Evolutionary conservation across 2,888 invertebrate genomes (phyloP).

Genomic region (Drosophila greeni): DNA sequence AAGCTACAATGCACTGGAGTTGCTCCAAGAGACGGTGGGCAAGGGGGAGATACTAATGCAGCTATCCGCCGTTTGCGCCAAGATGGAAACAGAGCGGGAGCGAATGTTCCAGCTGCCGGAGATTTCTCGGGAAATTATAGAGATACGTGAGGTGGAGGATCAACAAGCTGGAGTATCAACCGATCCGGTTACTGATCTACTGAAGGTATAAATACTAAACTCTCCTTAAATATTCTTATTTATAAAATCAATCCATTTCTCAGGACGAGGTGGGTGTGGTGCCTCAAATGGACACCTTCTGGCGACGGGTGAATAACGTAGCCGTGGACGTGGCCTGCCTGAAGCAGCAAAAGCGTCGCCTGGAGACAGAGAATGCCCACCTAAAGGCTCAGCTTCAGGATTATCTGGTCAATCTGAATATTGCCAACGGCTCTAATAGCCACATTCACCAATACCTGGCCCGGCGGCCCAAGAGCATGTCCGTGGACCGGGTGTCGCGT

Average conservation of each 20-base stretch:
- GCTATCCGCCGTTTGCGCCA: constrained; percentile 83
- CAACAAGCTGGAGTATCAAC: constrained; percentile 61
- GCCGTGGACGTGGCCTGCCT: constrained; percentile 80
- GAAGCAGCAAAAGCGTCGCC: constrained; percentile 74
- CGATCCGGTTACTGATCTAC: constrained; percentile 55
- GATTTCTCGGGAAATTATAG: constrained; percentile 63
- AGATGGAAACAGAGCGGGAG: constrained; percentile 83
- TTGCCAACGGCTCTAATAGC: constrained; percentile 76
- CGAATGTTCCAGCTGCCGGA: constrained; percentile 79
- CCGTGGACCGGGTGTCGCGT: constrained; percentile 75
- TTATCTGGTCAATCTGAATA: constrained; percentile 82
- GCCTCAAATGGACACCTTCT: constrained; percentile 85
- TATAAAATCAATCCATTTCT: background rate
- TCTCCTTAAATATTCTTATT: no score
- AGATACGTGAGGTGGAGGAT: constrained; percentile 67
- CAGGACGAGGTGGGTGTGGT: constrained; percentile 81
- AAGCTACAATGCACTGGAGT: constrained; percentile 80
- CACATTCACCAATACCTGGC: constrained; percentile 75
- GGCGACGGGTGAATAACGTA: constrained; percentile 82
- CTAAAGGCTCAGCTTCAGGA: constrained; percentile 82
- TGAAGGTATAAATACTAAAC: no score
- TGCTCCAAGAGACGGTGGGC: constrained; percentile 80
- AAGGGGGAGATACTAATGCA: constrained; percentile 83
- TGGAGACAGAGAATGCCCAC: constrained; percentile 82
- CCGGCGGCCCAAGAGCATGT: constrained; percentile 77